A percentile compares a stretch with the other conserved stretches of the same genome.
Evolutionary conservation across 2,888 invertebrate species (phyloP).

Genomic region (Apotomis turbidana): DNA sequence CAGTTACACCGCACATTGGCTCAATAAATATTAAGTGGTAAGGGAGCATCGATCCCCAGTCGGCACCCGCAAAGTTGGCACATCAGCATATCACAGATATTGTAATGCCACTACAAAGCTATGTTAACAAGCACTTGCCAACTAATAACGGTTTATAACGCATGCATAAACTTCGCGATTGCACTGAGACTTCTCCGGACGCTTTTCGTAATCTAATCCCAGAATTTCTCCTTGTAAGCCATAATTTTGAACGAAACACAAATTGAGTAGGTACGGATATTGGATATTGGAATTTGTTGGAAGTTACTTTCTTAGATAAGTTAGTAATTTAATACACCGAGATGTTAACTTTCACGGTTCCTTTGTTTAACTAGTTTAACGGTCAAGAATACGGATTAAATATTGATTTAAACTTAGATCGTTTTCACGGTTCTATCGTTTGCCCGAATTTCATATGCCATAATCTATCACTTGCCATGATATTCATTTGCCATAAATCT

Average conservation of each 20-base stretch:
- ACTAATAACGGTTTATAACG: slow-evolving; percentile 73
- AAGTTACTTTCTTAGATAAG: slow-evolving; percentile 22
- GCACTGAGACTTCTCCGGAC: slow-evolving; percentile 41
- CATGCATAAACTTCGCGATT: slow-evolving; percentile 69
- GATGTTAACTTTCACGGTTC: background rate
- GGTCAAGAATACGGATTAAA: too few relatives aligned
- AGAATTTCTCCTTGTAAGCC: slow-evolving; percentile 33
- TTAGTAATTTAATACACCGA: background rate
- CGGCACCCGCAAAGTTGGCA: slow-evolving; percentile 39
- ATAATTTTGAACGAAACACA: slow-evolving; percentile 30
- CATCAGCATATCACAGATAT: slow-evolving; percentile 70
- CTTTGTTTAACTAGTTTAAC: background rate
- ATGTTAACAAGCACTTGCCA: slow-evolving; percentile 64
- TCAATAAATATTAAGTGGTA: slow-evolving; percentile 41
- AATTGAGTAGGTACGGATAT: slow-evolving; percentile 27
- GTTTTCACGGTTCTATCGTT: too few relatives aligned
- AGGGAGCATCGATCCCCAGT: slow-evolving; percentile 34
- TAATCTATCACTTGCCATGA: too few relatives aligned
- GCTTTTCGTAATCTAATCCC: slow-evolving; percentile 38
- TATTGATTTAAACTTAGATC: too few relatives aligned
- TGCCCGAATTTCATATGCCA: too few relatives aligned
- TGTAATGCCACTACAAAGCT: slow-evolving; percentile 70
- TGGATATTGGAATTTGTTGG: slow-evolving; percentile 26
- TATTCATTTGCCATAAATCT: too few relatives aligned
- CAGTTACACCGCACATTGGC: slow-evolving; percentile 28